Evolutionary conservation across 2,888 invertebrate genomes (phyloP), one percentile per base, ranked within the genome.

Genomic region (Platycheirus rosarum): DNA sequence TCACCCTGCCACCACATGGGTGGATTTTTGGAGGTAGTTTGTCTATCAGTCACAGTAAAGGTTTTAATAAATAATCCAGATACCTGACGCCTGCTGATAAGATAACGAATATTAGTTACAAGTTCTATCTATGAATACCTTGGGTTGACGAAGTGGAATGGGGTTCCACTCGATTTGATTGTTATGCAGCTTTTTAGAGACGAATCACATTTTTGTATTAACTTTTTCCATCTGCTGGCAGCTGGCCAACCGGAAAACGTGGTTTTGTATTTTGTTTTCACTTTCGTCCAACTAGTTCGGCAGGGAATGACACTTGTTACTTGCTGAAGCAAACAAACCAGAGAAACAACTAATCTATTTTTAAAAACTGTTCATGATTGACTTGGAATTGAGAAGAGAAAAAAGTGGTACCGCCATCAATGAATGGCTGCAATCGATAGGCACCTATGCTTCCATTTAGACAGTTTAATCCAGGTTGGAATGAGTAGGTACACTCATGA

Each of bases 141-240:
- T 32, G 26, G 6, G 29, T 32, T 32, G 29, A 32, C 29, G 7
- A 32, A 7, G 29, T 6, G 29, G 1, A 32, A 7, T n/a, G 8
- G 4, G 2, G 29, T 32, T 32, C 29, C 29, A 32, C 3, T 32
- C 29, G 29, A 5, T 16, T 48, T 51, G 29, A 75, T 20, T 57
- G 78, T 71, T 62, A 11, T 32, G 29, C 29, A 8, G 29, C 29
- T 32, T 32, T 32, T 32, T 32, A 8, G 13, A 40, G 37, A 13
- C 4, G 13, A 40, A 9, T 35, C 35, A n/a, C 2, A 35, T 35
- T 11, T 11, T 35, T 35, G 9, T 8, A 11, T 35, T 35, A 11
- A 40, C n/a, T 40, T 40, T 40, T n/a, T n/a, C 9, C 6, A 2
- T 35, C 9, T 11, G 1, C 6, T 40, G 40, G 57, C 40, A 26